Conservation (phyloP, 2,113 vertebrate genomes). For the Pycnonotus jocosus region DNA sequence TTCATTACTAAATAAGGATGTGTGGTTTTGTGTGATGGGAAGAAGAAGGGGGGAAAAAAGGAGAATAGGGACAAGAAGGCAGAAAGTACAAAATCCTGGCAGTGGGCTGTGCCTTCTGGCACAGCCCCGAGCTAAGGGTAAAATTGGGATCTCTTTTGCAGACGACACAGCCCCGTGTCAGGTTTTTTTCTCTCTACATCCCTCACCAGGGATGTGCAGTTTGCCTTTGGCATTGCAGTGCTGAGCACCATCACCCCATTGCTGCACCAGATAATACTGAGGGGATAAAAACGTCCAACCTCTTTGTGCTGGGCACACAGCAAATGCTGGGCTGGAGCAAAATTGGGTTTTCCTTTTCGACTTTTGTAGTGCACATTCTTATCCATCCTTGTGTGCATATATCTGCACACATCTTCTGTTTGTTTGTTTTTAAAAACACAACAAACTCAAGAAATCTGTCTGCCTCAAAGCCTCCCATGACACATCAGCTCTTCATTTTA, state of each 20-base stretch:
- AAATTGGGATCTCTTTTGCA: not conserved
- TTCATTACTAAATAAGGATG: not conserved
- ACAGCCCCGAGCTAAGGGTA: not conserved
- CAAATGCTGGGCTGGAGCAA: not conserved
- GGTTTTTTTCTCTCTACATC: not conserved
- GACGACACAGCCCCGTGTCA: not conserved
- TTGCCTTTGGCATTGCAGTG: not conserved
- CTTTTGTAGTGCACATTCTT: rapidly evolving
- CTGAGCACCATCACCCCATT: not conserved
- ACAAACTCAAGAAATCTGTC: not conserved
- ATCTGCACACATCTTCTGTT: no score
- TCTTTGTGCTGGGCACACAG: not conserved
- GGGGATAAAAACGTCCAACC: rapidly evolving
- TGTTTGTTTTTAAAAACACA: not conserved
- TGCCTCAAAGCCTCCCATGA: not conserved
- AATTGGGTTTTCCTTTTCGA: not conserved
- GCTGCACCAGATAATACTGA: not conserved
- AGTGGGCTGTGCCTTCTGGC: not conserved
- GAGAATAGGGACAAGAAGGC: not conserved
- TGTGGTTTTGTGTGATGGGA: not conserved
- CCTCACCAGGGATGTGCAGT: not conserved
- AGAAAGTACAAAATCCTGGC: not conserved
- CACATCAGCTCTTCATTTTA: not conserved
- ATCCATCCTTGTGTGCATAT: rapidly evolving
- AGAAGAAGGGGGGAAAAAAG: not conserved